phyloP scores from a whole-genome alignment of 2,797 vertebrate species.

The Champsocephalus esox region DNA sequence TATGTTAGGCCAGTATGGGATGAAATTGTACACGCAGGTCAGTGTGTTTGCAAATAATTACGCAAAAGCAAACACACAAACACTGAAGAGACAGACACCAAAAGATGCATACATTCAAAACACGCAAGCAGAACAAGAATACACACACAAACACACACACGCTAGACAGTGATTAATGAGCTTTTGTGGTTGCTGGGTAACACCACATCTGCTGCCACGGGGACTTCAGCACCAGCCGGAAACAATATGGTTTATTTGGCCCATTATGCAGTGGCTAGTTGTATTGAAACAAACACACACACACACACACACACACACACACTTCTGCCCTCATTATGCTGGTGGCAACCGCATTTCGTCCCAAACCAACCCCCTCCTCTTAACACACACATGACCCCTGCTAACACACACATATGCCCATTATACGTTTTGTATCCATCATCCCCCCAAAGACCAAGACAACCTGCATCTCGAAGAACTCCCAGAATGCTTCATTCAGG shows the following conservation, averaged over 20 bases:
- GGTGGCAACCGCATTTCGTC: constrained; percentile 60
- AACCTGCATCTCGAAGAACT: constrained; percentile 19
- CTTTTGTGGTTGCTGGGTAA: constrained; percentile 74
- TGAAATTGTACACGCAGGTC: constrained; percentile 21
- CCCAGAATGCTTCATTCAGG: constrained; percentile 36
- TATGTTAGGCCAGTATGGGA: constrained; percentile 8
- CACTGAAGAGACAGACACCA: constrained; percentile 4
- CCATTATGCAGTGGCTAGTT: constrained; percentile 62
- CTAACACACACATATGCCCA: constrained; percentile 42
- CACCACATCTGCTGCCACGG: constrained; percentile 82
- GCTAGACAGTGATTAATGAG: constrained; percentile 83
- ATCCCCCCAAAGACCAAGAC: constrained; percentile 7
- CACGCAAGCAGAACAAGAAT: constrained; percentile 21
- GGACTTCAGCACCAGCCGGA: constrained; percentile 74
- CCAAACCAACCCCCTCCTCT: constrained; percentile 22
- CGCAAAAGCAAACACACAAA: neutral
- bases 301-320: constrained; percentile 24
- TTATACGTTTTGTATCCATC: constrained; percentile 43
- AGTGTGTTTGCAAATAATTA: constrained; percentile 27
- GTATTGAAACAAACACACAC: constrained; percentile 34
- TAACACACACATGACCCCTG: constrained; percentile 38
- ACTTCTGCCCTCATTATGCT: constrained; percentile 58
- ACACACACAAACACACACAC: constrained; percentile 24
- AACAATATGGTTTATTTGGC: constrained; percentile 73
- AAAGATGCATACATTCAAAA: constrained; percentile 57